These are phyloP conservation scores for Cordilura impudica DNA, from an alignment of 2,888 invertebrate genomes.

Conservation along the genomic window DNA sequence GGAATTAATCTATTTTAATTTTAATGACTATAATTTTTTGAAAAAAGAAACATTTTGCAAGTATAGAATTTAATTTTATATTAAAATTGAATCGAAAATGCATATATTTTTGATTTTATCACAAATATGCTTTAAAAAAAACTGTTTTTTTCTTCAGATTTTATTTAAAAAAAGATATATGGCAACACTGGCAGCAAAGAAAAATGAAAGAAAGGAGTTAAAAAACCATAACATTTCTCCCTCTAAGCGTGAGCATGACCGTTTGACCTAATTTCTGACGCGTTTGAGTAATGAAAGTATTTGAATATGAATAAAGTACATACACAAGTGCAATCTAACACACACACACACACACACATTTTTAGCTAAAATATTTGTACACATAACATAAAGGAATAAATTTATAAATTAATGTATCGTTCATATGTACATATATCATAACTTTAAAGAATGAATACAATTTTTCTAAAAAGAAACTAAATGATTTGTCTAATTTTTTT, in stretches of 20 bases:
- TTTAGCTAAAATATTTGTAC: neutral
- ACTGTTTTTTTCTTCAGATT: no score
- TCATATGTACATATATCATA: neutral
- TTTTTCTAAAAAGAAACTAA: no score
- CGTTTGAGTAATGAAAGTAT: slow-evolving; percentile 69
- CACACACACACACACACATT: neutral
- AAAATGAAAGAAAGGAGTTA: slow-evolving; percentile 51
- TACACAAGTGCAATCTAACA: slow-evolving; percentile 51
- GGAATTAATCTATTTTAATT: no score
- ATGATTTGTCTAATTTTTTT: no score
- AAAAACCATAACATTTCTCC: slow-evolving; percentile 57
- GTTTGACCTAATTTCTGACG: slow-evolving; percentile 75
- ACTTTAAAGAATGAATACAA: neutral
- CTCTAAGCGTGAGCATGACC: slow-evolving; percentile 72
- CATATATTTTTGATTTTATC: no score
- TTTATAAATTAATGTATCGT: no score
- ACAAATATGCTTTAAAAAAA: no score
- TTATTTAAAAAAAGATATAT: no score
- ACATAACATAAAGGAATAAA: slow-evolving; percentile 29
- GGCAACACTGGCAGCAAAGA: slow-evolving; percentile 47
- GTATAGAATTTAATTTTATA: no score
- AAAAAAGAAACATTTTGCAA: no score
- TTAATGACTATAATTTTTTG: no score
- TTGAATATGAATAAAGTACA: slow-evolving; percentile 67
- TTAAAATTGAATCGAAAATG: no score